Evolutionary conservation across 37 sponge, comb jelly and placozoan species (phyloP).

Genomic region (Theonella swinhoei): DNA sequence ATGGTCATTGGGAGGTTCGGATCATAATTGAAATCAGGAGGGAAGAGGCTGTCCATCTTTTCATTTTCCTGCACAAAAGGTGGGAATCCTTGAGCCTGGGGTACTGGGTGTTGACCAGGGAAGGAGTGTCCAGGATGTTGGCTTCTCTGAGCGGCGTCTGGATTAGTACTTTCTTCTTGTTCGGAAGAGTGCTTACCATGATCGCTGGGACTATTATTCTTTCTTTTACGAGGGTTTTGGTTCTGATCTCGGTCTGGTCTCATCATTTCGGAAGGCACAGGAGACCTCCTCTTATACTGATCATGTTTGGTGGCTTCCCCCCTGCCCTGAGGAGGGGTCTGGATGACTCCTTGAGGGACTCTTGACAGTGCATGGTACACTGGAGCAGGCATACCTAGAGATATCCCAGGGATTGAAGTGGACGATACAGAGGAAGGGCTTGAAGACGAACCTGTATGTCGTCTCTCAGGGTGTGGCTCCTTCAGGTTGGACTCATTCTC

Average conservation of each 20-base stretch:
- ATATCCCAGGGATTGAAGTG: background rate
- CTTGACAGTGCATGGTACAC: background rate
- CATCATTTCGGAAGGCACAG: background rate
- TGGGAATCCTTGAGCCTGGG: background rate
- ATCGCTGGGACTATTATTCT: background rate
- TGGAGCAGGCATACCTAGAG: background rate
- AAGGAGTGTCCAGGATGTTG: background rate
- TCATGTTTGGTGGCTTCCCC: slow-evolving; percentile 8
- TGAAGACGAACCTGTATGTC: background rate
- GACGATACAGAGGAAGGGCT: background rate
- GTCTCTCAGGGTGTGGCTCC: background rate
- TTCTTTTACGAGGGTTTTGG: background rate
- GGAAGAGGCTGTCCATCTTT: background rate
- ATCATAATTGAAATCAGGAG: slow-evolving; percentile 73
- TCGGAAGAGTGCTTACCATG: background rate
- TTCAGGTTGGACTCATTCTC: background rate
- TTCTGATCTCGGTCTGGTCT: background rate
- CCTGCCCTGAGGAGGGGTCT: background rate
- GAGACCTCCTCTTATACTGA: background rate
- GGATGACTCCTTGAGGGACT: background rate
- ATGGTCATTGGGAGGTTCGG: slow-evolving; percentile 73
- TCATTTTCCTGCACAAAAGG: background rate
- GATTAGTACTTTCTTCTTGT: slow-evolving; percentile 3
- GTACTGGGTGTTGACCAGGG: background rate
- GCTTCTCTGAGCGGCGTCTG: background rate